These are phyloP conservation scores for Scomber japonicus DNA, from an alignment of 2,113 vertebrate species.

Conservation along the genomic window DNA sequence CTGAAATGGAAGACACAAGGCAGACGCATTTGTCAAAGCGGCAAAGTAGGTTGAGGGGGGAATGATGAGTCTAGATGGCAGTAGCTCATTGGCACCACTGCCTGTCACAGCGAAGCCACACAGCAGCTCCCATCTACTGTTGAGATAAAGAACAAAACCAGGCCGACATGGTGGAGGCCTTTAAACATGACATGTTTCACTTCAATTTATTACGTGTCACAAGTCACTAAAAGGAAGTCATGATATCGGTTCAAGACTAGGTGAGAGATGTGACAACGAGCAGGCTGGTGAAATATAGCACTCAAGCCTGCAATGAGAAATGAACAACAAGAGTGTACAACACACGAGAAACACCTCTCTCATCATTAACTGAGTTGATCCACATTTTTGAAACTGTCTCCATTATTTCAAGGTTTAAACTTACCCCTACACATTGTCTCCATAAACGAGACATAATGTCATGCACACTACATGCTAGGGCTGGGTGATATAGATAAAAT, in stretches of 20 bases:
- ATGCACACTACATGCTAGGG: too few relatives aligned
- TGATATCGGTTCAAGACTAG: slow-evolving; percentile 45
- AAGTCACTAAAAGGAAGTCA: slow-evolving; percentile 54
- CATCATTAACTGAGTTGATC: not conserved
- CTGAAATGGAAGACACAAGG: slow-evolving; percentile 39
- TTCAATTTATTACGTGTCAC: slow-evolving; percentile 62
- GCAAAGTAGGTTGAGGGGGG: slow-evolving; percentile 49
- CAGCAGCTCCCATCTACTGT: slow-evolving; percentile 54
- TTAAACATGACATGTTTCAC: slow-evolving; percentile 59
- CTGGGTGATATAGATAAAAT: too few relatives aligned
- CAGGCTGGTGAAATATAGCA: slow-evolving; percentile 54
- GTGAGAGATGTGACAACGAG: slow-evolving; percentile 60
- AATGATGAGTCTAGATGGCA: slow-evolving; percentile 55
- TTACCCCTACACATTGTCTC: not conserved
- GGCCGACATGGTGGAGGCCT: slow-evolving; percentile 40
- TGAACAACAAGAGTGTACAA: not conserved
- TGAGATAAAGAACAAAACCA: slow-evolving; percentile 67
- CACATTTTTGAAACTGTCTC: slow-evolving; percentile 4
- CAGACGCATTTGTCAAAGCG: slow-evolving; percentile 57
- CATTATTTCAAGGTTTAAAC: slow-evolving; percentile 18
- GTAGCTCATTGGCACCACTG: slow-evolving; percentile 51
- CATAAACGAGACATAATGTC: not conserved
- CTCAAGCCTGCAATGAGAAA: slow-evolving; percentile 28
- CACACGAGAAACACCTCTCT: slow-evolving; percentile 14
- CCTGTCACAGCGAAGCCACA: slow-evolving; percentile 54